Conservation (phyloP, 2,797 vertebrate genomes). For the Gymnocypris eckloni region DNA sequence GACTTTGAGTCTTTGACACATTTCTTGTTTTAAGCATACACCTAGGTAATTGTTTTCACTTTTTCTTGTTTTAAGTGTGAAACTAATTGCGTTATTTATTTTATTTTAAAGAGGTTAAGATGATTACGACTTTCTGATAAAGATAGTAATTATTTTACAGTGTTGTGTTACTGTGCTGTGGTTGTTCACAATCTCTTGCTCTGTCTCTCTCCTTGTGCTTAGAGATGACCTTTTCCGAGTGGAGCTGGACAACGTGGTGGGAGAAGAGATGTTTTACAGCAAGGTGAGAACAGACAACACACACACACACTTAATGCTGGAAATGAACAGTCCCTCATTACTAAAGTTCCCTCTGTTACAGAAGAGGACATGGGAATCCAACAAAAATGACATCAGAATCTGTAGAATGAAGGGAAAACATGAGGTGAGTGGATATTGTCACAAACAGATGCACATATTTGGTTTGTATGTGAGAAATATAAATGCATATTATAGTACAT, state of each 20-base stretch:
- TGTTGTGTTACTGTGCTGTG: not conserved
- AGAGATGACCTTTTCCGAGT: slow-evolving; percentile 94
- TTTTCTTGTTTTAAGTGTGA: not conserved
- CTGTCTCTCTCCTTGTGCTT: slow-evolving; percentile 25
- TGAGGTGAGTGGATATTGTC: slow-evolving; percentile 77
- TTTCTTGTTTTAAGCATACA: not conserved
- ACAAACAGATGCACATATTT: not conserved
- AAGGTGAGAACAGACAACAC: slow-evolving; percentile 78
- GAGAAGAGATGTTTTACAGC: slow-evolving; percentile 90
- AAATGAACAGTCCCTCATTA: slow-evolving; percentile 20
- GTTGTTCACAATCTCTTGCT: slow-evolving; percentile 15
- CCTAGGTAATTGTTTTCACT: not conserved
- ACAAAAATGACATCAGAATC: slow-evolving; percentile 93
- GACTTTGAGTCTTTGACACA: slow-evolving; percentile 1
- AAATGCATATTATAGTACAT: too few relatives aligned
- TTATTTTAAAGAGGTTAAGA: not conserved
- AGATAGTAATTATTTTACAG: not conserved
- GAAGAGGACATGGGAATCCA: slow-evolving; percentile 94
- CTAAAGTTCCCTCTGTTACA: slow-evolving; percentile 60
- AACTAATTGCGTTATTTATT: not conserved
- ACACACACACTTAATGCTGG: not conserved
- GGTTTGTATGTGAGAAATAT: too few relatives aligned
- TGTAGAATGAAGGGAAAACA: slow-evolving; percentile 97
- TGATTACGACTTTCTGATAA: slow-evolving; percentile 1
- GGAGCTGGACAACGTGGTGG: slow-evolving; percentile 86